Conservation (phyloP, 2,888 invertebrate species). For the Lathronympha strigana region DNA sequence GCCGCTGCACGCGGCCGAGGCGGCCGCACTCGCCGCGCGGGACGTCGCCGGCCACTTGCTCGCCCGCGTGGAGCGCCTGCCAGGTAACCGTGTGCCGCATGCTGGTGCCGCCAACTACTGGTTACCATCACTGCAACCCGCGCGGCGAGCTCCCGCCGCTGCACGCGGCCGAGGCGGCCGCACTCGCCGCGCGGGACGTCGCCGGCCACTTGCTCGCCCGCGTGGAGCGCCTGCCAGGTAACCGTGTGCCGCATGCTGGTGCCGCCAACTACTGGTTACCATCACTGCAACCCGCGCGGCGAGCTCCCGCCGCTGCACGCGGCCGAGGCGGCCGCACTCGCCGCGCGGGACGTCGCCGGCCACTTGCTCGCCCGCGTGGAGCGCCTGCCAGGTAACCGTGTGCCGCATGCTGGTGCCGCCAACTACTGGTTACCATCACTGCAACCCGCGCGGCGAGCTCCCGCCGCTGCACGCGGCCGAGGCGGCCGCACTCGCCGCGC, state of each 20-base stretch:
- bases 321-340: neutral
- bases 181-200: neutral
- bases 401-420: too few relatives aligned
- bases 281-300: too few relatives aligned
- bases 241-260: too few relatives aligned
- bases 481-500: neutral
- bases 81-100: constrained; percentile 82
- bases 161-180: neutral
- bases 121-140: neutral
- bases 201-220: neutral
- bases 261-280: too few relatives aligned
- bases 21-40: constrained; percentile 59
- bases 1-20: constrained; percentile 71
- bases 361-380: neutral
- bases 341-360: neutral
- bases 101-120: neutral
- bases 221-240: constrained; percentile 71
- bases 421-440: too few relatives aligned
- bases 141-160: neutral
- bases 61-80: constrained; percentile 80
- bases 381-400: constrained; percentile 80
- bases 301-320: too few relatives aligned
- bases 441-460: constrained; percentile 90
- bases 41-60: constrained; percentile 83
- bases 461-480: neutral